Percentiles rank a stretch among this genome's conserved stretches.
These are phyloP conservation scores for Drosophila macrospina DNA, from an alignment of 2,888 invertebrate genomes.

Conservation along the genomic window DNA sequence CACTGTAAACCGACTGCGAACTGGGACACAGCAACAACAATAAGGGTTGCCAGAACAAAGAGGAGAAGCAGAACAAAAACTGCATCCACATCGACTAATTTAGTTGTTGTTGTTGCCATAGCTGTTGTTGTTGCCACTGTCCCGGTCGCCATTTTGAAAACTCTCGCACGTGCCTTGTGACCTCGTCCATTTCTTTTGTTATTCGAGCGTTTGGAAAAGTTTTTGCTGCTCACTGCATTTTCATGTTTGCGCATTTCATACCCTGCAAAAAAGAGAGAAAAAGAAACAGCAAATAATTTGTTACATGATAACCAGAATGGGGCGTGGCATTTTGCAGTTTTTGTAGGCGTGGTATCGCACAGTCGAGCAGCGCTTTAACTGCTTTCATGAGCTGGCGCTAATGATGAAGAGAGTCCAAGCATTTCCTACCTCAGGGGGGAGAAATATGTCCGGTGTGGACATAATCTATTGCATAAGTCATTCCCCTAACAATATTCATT, in stretches of 20 bases:
- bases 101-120: conserved; percentile 19
- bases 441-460: conserved; percentile 24
- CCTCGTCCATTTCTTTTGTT: conserved; percentile 58
- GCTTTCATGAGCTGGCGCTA: conserved; percentile 9
- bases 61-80: conserved; percentile 32
- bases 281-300: not conserved
- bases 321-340: too few species aligned
- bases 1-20: conserved; percentile 38
- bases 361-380: not conserved
- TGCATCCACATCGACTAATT: conserved; percentile 57
- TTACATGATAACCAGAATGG: conserved; percentile 1
- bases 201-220: conserved; percentile 26
- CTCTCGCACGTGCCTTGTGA: conserved; percentile 54
- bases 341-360: not conserved
- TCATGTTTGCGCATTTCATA: conserved; percentile 39
- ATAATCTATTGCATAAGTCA: conserved; percentile 54
- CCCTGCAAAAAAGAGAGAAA: conserved; percentile 15
- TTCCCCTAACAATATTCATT: conserved; percentile 51
- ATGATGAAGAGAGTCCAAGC: conserved; percentile 8
- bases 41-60: conserved; percentile 12
- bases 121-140: conserved; percentile 19
- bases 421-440: conserved; percentile 5
- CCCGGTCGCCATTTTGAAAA: conserved; percentile 56
- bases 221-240: conserved; percentile 33
- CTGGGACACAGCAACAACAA: conserved; percentile 16